Evolutionary conservation across 2,888 invertebrate species (phyloP), one percentile per base, ranked within the genome.

Genomic region (Asteroscopus sphinx): DNA sequence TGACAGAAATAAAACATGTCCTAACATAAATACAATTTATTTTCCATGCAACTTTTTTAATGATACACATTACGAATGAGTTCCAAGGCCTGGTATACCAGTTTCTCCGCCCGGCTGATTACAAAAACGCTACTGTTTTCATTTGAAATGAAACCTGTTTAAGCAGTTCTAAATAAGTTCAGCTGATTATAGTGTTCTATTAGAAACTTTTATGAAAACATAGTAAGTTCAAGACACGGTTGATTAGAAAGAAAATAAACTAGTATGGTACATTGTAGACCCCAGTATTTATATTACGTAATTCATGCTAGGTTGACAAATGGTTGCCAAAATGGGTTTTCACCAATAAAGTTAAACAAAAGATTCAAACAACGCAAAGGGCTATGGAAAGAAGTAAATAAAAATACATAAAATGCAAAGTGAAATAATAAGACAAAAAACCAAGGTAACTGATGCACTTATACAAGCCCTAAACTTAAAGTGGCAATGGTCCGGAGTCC

Each of bases 41-140:
- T 53, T 49, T 33, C 52, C 42, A 45, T 42, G 40, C 37, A 46
- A 48, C 39, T 64, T 47, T 46, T 56, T 39, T 59, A 74, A 70
- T 68, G 5, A 75, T 56, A 68, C 60, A 60, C 35, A 68, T 73
- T 73, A 58, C 42, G 53, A 41, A 55, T 42, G 47, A 33, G 57
- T 52, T 52, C 33, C 59, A 65, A 53, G 51, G 60, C 57, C 25
- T 33, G 42, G 32, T 37, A 33, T 15, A 66, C 77, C 55, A 53
- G 81, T 76, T 67, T 54, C 25, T 12, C 52, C 65, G 63, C 68
- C 66, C 68, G 73, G 41, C 40, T 71, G 63, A 71, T 74, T 69
- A 76, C 66, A 70, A 69, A 68, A 68, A 66, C 57, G 71, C 75
- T 74, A 68, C 76, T 69, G 69, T 73, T 73, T 76, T 64, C 62